Percentiles rank a stretch among this genome's conserved stretches.
These are phyloP conservation scores for Pogonomyrmex californicus DNA, from an alignment of 1,140 invertebrate species.

Conservation along the genomic window DNA sequence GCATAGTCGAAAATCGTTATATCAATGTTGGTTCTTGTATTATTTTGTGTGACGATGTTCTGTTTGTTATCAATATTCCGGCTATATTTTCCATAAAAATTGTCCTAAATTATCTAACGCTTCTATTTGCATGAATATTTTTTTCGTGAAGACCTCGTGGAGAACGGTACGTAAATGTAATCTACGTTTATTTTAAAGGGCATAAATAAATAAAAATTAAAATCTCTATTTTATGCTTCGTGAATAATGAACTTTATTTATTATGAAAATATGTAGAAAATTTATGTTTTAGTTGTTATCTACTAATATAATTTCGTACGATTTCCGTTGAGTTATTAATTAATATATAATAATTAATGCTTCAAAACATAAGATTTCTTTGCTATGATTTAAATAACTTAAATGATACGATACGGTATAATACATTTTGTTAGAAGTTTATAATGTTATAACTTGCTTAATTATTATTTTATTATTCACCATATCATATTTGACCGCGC, in stretches of 20 bases:
- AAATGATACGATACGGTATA: background rate
- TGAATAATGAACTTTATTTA: background rate
- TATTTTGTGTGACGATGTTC: background rate
- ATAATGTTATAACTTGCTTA: background rate
- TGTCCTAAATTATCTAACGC: background rate
- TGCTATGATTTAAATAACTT: background rate
- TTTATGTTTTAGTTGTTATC: background rate
- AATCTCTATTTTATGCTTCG: background rate
- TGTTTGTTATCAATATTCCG: background rate
- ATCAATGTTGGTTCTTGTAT: conserved; percentile 12
- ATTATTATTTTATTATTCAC: conserved; percentile 27
- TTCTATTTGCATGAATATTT: no score
- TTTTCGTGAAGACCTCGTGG: background rate
- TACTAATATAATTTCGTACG: background rate
- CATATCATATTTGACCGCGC: conserved; percentile 30
- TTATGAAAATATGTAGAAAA: background rate
- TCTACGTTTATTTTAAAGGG: conserved; percentile 19
- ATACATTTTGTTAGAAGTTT: background rate
- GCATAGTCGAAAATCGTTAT: conserved; percentile 25
- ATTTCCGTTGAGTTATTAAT: background rate
- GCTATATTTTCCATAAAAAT: conserved; percentile 37
- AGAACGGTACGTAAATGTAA: background rate
- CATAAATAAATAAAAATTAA: conserved; percentile 39
- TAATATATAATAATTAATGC: background rate
- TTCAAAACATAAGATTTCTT: background rate